Conservation (phyloP, 2,113 vertebrate genomes). For the Seriola aureovittata region DNA sequence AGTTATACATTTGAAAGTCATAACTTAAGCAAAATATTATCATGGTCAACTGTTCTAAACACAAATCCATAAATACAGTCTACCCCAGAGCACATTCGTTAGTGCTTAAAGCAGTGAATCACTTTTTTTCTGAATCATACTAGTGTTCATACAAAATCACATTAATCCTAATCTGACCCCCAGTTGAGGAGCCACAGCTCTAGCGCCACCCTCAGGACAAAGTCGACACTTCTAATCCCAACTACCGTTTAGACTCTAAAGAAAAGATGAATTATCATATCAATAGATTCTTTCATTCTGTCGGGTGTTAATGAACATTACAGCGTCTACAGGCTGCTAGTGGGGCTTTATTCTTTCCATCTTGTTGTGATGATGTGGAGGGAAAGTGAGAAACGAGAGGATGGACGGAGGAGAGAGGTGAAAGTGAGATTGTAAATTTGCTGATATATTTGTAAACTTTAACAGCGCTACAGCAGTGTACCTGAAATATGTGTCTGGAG, state of each 20-base stretch:
- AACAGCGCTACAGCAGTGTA: slow-evolving; percentile 61
- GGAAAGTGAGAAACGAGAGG: background rate
- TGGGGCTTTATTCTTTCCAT: background rate
- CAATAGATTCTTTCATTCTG: background rate
- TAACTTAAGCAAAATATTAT: background rate
- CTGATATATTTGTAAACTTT: slow-evolving; percentile 68
- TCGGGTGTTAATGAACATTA: no score
- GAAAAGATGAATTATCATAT: background rate
- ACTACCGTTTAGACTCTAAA: background rate
- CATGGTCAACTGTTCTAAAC: no score
- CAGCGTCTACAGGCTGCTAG: background rate
- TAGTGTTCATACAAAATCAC: no score
- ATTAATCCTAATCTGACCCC: background rate
- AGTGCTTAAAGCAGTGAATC: no score
- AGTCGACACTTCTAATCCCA: background rate
- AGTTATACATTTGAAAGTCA: background rate
- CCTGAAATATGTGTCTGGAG: slow-evolving; percentile 72
- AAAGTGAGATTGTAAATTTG: slow-evolving; percentile 55
- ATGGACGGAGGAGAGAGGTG: background rate
- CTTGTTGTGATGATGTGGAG: background rate
- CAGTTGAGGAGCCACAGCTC: background rate
- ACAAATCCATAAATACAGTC: no score
- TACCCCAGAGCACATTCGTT: no score
- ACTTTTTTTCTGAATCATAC: no score
- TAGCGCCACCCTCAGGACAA: background rate